Conservation (phyloP, 2,797 vertebrate species). For the Brachyalestes nurse region DNA sequence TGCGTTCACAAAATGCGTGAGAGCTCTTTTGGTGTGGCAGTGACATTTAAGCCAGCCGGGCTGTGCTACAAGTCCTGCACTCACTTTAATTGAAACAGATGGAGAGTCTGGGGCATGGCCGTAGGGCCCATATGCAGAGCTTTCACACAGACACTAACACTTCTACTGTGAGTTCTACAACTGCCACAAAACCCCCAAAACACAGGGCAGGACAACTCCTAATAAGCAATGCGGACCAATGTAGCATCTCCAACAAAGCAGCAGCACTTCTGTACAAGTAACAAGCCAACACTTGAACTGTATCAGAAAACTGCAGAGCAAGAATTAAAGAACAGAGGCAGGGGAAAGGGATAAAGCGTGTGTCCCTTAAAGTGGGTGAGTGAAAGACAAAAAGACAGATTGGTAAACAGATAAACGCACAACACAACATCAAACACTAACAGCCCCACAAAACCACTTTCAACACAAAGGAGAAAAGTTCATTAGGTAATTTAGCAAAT, state of each 20-base stretch:
- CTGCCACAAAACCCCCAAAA: conserved; percentile 3
- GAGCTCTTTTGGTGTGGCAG: conserved; percentile 43
- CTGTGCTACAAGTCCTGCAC: conserved; percentile 63
- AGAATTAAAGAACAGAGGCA: conserved; percentile 3
- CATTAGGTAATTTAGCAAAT: no score
- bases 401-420: background rate
- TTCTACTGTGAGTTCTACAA: conserved; percentile 10
- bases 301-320: background rate
- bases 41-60: conserved; percentile 51
- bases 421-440: background rate
- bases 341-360: background rate
- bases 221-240: background rate
- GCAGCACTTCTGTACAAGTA: conserved; percentile 4
- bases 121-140: conserved; percentile 35
- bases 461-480: no score
- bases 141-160: conserved; percentile 30
- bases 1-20: conserved; percentile 28
- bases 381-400: background rate
- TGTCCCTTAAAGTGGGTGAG: background rate
- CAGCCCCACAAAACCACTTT: no score
- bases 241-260: conserved; percentile 1
- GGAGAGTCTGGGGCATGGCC: conserved; percentile 63
- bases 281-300: background rate
- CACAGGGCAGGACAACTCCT: conserved; percentile 1
- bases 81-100: conserved; percentile 78